Conservation (phyloP, 2,888 invertebrate genomes). For the Oligia strigilis region DNA sequence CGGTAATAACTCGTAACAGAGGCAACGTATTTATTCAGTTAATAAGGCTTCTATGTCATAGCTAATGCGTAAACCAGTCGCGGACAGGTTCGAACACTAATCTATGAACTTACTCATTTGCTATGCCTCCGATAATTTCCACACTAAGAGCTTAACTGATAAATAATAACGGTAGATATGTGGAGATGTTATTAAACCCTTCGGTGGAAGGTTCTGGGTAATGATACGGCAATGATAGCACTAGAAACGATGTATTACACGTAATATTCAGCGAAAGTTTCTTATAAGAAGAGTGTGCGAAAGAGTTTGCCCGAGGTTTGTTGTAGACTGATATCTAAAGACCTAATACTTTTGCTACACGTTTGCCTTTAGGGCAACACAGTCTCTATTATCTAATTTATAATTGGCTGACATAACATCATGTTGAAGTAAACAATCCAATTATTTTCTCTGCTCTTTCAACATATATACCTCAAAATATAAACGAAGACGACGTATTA, state of each 20-base stretch:
- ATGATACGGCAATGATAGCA: slow-evolving; percentile 36
- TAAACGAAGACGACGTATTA: slow-evolving; percentile 13
- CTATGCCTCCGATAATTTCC: slow-evolving; percentile 75
- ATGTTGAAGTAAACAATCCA: not conserved
- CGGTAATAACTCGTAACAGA: slow-evolving; percentile 57
- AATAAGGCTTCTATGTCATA: slow-evolving; percentile 76
- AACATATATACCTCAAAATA: not conserved
- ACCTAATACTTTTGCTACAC: not conserved
- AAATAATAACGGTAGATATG: slow-evolving; percentile 72
- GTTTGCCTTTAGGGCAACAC: slow-evolving; percentile 14
- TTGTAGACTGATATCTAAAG: not conserved
- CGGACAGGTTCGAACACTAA: slow-evolving; percentile 71
- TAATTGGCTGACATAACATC: slow-evolving; percentile 23
- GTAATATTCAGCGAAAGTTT: slow-evolving; percentile 11
- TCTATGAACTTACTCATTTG: slow-evolving; percentile 72
- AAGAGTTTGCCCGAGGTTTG: not conserved
- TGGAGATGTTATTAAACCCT: slow-evolving; percentile 46
- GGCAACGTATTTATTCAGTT: slow-evolving; percentile 60
- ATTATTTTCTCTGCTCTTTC: not conserved
- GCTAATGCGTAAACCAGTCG: slow-evolving; percentile 77
- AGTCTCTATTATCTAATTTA: not conserved
- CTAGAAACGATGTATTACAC: slow-evolving; percentile 17
- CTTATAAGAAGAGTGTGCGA: not conserved
- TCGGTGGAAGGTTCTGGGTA: slow-evolving; percentile 35
- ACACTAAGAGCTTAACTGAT: slow-evolving; percentile 77